These are phyloP conservation scores for Drosophila silvestris DNA, from an alignment of 2,888 invertebrate species.

Conservation along the genomic window DNA sequence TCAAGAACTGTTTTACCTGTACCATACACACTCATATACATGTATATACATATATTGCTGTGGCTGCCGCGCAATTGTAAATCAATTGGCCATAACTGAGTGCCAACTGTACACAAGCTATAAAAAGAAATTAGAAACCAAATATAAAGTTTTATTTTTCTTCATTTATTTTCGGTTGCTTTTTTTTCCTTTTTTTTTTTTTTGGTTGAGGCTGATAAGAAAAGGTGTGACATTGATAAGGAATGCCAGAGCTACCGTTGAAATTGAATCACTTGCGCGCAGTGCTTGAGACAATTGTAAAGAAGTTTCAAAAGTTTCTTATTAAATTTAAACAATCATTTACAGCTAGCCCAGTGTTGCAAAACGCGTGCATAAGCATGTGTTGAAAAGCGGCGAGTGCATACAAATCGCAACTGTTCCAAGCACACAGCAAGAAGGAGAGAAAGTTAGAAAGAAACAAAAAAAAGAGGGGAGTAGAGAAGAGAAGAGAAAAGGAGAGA, in stretches of 20 bases:
- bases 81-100: conserved; percentile 50
- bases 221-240: conserved; percentile 63
- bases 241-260: conserved; percentile 61
- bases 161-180: neutral
- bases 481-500: neutral
- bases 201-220: conserved; percentile 55
- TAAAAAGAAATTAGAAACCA: conserved; percentile 51
- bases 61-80: conserved; percentile 58
- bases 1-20: conserved; percentile 14
- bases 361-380: conserved; percentile 44
- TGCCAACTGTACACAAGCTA: conserved; percentile 60
- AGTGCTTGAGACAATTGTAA: conserved; percentile 36
- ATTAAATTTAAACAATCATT: conserved; percentile 54
- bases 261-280: conserved; percentile 61
- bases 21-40: neutral
- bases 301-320: conserved; percentile 15
- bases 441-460: neutral
- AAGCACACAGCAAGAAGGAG: neutral
- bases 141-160: conserved; percentile 28
- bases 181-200: neutral
- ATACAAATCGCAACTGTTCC: conserved; percentile 3
- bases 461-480: neutral
- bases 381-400: conserved; percentile 38
- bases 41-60: conserved; percentile 12
- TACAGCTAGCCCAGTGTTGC: conserved; percentile 67